Evolutionary conservation across 2,797 vertebrate species (phyloP).

Genomic region (Scolopax bukidnonensis): DNA sequence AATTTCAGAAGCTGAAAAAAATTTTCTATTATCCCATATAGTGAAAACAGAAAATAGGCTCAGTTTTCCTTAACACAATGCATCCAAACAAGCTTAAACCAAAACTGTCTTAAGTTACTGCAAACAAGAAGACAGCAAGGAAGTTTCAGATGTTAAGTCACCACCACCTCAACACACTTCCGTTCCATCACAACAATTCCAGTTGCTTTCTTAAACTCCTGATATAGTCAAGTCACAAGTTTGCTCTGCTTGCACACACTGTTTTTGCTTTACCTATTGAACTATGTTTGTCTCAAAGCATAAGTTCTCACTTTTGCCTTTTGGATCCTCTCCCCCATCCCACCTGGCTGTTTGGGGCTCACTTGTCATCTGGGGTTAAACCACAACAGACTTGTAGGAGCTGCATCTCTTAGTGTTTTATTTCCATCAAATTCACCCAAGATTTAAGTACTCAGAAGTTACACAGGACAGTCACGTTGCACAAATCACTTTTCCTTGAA

Average conservation of each 20-base stretch:
- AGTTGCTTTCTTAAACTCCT: background rate
- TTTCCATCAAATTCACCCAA: accelerated
- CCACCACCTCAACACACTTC: background rate
- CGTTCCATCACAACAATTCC: background rate
- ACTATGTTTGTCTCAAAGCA: background rate
- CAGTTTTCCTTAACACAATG: background rate
- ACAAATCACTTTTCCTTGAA: background rate
- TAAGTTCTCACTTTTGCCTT: accelerated
- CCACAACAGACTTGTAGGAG: background rate
- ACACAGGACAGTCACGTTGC: background rate
- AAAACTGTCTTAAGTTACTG: background rate
- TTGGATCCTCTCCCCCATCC: background rate
- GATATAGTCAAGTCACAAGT: background rate
- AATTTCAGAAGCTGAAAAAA: background rate
- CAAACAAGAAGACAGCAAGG: background rate
- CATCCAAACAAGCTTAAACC: background rate
- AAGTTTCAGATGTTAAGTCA: too few relatives aligned
- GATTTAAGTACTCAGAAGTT: background rate
- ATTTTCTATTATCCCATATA: background rate
- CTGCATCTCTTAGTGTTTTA: background rate
- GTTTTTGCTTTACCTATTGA: background rate
- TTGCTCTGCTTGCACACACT: accelerated
- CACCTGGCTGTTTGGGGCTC: accelerated
- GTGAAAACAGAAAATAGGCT: background rate
- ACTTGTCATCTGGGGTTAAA: accelerated